Evolutionary conservation across 35 echinoderm and acorn worm species (phyloP).

Genomic region (Apostichopus parvimensis): DNA sequence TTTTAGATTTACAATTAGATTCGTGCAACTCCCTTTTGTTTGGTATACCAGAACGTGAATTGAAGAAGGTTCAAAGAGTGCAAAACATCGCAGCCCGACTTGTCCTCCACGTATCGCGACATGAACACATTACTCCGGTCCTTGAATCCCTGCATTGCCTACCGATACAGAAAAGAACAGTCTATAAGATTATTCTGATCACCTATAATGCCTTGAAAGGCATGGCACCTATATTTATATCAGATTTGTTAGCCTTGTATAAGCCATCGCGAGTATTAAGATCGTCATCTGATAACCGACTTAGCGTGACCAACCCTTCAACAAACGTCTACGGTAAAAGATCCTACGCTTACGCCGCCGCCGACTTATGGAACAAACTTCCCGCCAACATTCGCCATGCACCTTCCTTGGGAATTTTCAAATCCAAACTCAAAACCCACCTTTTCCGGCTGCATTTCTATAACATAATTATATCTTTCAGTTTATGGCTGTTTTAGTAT

Average conservation of each 20-base stretch:
- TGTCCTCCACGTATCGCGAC: constrained; percentile 1
- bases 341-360: not conserved
- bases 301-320: not conserved
- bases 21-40: constrained; percentile 33
- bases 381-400: not conserved
- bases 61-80: constrained; percentile 15
- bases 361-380: not conserved
- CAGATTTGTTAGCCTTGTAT: not conserved
- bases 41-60: constrained; percentile 27
- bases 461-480: no score
- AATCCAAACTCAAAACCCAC: not conserved
- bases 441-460: no score
- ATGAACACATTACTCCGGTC: constrained; percentile 48
- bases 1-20: constrained; percentile 29
- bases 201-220: not conserved
- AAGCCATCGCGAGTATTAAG: not conserved
- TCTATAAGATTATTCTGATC: constrained; percentile 4
- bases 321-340: not conserved
- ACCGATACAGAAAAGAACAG: constrained; percentile 7
- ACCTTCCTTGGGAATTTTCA: not conserved
- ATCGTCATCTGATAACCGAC: not conserved
- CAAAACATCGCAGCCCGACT: constrained; percentile 47
- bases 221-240: not conserved
- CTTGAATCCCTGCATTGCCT: constrained; percentile 5
- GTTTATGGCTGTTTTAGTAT: no score